phyloP scores from a whole-genome alignment of 2,797 vertebrate genomes.

The Paedocypris micromegethes region DNA sequence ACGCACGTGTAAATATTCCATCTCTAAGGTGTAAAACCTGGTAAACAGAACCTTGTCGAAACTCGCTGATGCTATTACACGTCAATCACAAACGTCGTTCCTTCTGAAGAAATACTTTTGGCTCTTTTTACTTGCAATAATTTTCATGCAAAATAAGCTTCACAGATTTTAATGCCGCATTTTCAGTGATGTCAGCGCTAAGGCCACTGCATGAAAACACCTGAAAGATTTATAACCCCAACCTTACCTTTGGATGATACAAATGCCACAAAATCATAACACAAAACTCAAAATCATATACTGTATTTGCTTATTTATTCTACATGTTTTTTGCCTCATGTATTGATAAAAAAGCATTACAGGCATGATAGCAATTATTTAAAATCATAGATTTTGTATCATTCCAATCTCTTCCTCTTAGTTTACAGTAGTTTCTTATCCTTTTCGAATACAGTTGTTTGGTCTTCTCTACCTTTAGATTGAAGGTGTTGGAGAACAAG shows the following conservation, averaged over 20 bases:
- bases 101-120: no score
- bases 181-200: constrained; percentile 79
- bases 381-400: constrained; percentile 64
- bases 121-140: no score
- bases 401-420: constrained; percentile 63
- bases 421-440: not conserved
- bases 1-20: constrained; percentile 12
- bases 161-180: no score
- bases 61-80: not conserved
- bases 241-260: constrained; percentile 81
- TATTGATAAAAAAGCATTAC: not conserved
- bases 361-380: no score
- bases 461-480: no score
- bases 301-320: no score
- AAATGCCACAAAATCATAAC: constrained; percentile 59
- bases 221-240: constrained; percentile 64
- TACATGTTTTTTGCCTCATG: no score
- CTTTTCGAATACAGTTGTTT: constrained; percentile 8
- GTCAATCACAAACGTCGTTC: not conserved
- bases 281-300: no score
- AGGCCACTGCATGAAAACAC: constrained; percentile 67
- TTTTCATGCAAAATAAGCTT: no score
- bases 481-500: not conserved
- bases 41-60: constrained; percentile 23
- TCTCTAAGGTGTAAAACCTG: constrained; percentile 24